Percentiles rank a stretch among this genome's conserved stretches.
Conservation (phyloP, 2,797 vertebrate genomes). For the Ficedula albicollis region DNA sequence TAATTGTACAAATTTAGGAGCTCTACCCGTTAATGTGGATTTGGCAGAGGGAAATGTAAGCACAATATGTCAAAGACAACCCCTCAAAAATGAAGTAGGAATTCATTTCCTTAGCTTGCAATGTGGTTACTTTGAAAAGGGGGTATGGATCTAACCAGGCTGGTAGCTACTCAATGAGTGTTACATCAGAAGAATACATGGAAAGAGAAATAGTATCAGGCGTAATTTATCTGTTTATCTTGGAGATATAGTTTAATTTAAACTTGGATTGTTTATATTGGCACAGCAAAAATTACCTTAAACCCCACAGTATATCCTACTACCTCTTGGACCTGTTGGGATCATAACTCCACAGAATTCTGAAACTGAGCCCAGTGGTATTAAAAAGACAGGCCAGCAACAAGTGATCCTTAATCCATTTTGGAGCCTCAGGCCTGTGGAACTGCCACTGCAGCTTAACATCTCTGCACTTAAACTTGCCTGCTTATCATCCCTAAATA, state of each 20-base stretch:
- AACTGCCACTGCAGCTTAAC: not conserved
- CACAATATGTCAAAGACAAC: not conserved
- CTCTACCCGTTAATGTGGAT: not conserved
- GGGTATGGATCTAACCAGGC: not conserved
- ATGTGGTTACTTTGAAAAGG: not conserved
- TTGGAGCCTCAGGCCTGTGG: not conserved
- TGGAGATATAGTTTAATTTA: not conserved
- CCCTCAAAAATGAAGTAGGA: not conserved
- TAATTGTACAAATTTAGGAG: not conserved
- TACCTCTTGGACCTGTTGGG: not conserved
- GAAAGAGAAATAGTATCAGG: not conserved
- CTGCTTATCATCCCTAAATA: not conserved
- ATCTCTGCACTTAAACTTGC: not conserved
- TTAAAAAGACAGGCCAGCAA: not conserved
- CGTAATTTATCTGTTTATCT: not conserved
- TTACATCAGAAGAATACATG: not conserved
- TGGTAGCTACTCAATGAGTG: not conserved
- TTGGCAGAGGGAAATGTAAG: not conserved
- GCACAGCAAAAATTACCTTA: not conserved
- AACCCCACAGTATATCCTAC: accelerated
- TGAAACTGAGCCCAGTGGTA: not conserved
- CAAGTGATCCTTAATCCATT: not conserved
- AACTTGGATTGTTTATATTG: not conserved
- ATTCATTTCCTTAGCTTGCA: not conserved
- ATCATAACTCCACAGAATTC: not conserved